Conservation (phyloP, 2,888 invertebrate genomes). For the Hypolimnas misippus region DNA sequence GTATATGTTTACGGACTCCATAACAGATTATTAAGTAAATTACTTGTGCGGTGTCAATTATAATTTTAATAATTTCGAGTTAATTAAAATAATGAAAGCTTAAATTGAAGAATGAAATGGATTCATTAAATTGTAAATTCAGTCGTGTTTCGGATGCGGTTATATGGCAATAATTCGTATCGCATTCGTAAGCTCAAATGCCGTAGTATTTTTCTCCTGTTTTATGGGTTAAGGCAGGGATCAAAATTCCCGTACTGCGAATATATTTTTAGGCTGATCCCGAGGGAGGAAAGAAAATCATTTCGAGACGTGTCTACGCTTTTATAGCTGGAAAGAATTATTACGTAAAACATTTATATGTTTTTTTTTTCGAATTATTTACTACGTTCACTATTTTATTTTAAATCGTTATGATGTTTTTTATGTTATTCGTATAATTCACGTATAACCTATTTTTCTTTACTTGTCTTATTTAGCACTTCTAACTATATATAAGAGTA, state of each 20-base stretch:
- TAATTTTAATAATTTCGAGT: background rate
- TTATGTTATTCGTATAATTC: background rate
- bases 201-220: conserved; percentile 26
- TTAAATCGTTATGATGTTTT: background rate
- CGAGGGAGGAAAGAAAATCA: conserved; percentile 34
- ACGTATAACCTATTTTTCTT: no score
- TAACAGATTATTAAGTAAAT: background rate
- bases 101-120: conserved; percentile 9
- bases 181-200: conserved; percentile 26
- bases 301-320: conserved; percentile 54
- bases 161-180: conserved; percentile 30
- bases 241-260: conserved; percentile 31
- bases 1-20: background rate
- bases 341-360: conserved; percentile 78
- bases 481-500: background rate
- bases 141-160: conserved; percentile 13
- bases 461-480: no score
- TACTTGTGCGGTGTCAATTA: background rate
- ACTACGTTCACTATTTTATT: background rate
- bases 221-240: conserved; percentile 27
- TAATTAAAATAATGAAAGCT: background rate
- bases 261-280: conserved; percentile 33
- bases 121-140: conserved; percentile 17
- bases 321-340: conserved; percentile 76
- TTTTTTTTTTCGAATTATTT: conserved; percentile 63